Conservation (phyloP, 2,797 vertebrate genomes). For the Labroides dimidiatus region DNA sequence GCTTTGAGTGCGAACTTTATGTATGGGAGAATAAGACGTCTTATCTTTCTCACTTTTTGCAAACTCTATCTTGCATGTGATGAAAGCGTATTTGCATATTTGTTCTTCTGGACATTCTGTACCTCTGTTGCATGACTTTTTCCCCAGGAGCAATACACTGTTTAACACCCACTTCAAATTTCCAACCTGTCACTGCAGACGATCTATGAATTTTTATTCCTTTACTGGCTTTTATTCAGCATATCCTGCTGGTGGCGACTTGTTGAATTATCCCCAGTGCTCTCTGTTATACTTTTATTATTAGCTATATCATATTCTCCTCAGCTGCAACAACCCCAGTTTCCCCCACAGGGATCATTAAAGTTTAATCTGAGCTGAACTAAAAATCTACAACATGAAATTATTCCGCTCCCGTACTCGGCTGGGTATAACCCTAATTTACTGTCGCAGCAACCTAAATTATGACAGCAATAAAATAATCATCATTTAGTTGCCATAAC, state of each 20-base stretch:
- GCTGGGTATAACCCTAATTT: constrained; percentile 46
- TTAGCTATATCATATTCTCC: constrained; percentile 65
- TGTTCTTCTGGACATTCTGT: constrained; percentile 18
- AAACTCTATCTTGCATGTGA: constrained; percentile 30
- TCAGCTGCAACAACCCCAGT: constrained; percentile 57
- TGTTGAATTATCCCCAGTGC: constrained; percentile 65
- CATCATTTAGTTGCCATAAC: constrained; percentile 43
- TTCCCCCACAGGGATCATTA: constrained; percentile 63
- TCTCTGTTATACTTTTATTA: constrained; percentile 60
- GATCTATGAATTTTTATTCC: constrained; percentile 51
- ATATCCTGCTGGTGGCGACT: constrained; percentile 45
- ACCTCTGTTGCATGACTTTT: constrained; percentile 22
- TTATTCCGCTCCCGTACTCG: constrained; percentile 52
- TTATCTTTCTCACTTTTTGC: constrained; percentile 41
- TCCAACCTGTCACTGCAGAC: constrained; percentile 43
- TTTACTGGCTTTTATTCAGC: constrained; percentile 49
- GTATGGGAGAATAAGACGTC: constrained; percentile 40
- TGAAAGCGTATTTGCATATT: constrained; percentile 47
- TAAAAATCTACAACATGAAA: constrained; percentile 66
- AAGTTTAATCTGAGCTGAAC: constrained; percentile 69
- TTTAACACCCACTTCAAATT: constrained; percentile 42
- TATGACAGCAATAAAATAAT: constrained; percentile 52
- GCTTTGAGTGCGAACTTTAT: constrained; percentile 35
- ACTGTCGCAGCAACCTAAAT: constrained; percentile 48
- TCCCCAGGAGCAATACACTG: constrained; percentile 11